Conservation (phyloP, 2,113 vertebrate genomes). For the Chrysemys picta region DNA sequence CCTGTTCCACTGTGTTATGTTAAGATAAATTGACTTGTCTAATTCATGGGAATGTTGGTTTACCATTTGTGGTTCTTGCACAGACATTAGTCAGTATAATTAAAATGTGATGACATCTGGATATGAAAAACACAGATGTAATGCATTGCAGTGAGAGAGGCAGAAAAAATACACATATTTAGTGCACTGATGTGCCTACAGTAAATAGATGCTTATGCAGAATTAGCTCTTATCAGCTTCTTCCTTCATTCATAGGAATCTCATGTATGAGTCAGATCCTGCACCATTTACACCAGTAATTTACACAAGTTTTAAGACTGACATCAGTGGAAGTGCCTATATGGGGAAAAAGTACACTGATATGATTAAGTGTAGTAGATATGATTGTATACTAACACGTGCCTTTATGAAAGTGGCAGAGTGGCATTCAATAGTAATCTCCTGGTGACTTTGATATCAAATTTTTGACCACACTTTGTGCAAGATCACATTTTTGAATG, state of each 20-base stretch:
- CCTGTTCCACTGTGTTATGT: slow-evolving; percentile 18
- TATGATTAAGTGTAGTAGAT: background rate
- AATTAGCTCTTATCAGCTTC: background rate
- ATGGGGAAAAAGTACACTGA: background rate
- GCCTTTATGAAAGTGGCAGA: background rate
- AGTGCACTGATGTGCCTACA: background rate
- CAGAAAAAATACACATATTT: background rate
- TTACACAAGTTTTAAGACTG: background rate
- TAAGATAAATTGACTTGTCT: slow-evolving; percentile 46
- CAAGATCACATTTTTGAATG: background rate
- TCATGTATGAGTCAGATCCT: background rate
- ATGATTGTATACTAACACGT: background rate
- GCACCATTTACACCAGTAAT: background rate
- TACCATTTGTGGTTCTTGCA: slow-evolving; percentile 42
- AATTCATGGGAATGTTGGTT: slow-evolving; percentile 39
- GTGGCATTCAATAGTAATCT: background rate
- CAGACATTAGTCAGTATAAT: slow-evolving; percentile 53
- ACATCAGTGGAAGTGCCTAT: background rate
- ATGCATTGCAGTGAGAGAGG: background rate
- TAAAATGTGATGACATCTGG: slow-evolving; percentile 63
- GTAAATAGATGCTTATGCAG: background rate
- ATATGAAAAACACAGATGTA: slow-evolving; percentile 52
- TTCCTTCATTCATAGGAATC: background rate
- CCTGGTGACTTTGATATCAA: background rate
- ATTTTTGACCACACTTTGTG: background rate